Percentiles rank a stretch among this genome's conserved stretches.
These are phyloP conservation scores for Apolygus lucorum DNA, from an alignment of 1,140 invertebrate species.

Conservation along the genomic window DNA sequence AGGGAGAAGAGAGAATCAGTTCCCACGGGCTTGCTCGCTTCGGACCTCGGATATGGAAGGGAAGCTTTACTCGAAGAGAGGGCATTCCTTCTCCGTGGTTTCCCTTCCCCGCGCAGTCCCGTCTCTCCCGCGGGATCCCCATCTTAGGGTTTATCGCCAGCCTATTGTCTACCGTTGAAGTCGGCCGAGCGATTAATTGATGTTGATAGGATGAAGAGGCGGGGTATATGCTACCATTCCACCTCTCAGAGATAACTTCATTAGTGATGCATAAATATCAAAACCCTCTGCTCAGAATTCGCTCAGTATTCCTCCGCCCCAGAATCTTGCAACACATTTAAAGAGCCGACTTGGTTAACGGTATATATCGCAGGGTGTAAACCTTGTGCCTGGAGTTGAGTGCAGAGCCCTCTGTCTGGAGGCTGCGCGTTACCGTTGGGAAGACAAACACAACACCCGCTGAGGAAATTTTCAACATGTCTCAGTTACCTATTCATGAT, in stretches of 20 bases:
- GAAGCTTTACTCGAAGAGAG: background rate
- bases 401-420: too few relatives aligned
- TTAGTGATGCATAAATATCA: too few relatives aligned
- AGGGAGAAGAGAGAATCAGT: constrained; percentile 6
- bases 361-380: too few relatives aligned
- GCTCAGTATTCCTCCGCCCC: too few relatives aligned
- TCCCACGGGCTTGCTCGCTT: constrained; percentile 5
- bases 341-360: too few relatives aligned
- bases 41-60: background rate
- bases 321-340: too few relatives aligned
- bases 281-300: too few relatives aligned
- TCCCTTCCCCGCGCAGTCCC: background rate
- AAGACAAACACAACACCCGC: too few relatives aligned
- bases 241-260: background rate
- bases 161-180: background rate
- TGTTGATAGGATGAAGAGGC: background rate
- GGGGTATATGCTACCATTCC: background rate
- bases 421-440: too few relatives aligned
- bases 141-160: background rate
- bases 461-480: too few relatives aligned
- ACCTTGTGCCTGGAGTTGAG: too few relatives aligned
- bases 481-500: too few relatives aligned
- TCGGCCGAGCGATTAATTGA: background rate
- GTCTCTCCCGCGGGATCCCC: background rate
- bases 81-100: background rate